phyloP scores from a whole-genome alignment of 2,113 vertebrate genomes.

The Pelodiscus sinensis region DNA sequence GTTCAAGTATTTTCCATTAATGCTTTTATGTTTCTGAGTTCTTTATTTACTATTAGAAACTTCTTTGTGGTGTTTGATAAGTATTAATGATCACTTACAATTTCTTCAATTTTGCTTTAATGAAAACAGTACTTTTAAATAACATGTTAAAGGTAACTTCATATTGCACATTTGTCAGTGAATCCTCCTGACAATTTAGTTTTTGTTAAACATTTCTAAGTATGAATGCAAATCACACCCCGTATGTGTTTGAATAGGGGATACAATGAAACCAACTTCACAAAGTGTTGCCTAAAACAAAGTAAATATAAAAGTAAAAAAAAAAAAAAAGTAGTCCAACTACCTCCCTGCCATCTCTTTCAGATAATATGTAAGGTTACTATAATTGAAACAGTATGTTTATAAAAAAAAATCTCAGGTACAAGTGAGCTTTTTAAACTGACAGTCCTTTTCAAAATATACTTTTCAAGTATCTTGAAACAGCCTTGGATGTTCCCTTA shows the following conservation, averaged over 20 bases:
- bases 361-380: background rate
- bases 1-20: accelerated
- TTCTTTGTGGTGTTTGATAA: accelerated
- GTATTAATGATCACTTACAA: accelerated
- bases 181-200: background rate
- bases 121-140: background rate
- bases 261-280: background rate
- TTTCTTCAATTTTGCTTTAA: accelerated
- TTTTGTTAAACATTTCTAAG: accelerated
- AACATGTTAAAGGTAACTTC: background rate
- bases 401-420: accelerated
- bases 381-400: background rate
- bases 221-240: background rate
- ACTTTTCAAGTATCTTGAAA: background rate
- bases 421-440: background rate
- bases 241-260: background rate
- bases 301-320: background rate
- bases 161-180: accelerated
- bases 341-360: background rate
- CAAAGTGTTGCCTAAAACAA: background rate
- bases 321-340: background rate
- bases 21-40: accelerated
- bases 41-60: background rate
- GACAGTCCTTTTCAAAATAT: background rate
- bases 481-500: background rate